These are phyloP conservation scores for Steatornis caripensis DNA, from an alignment of 2,113 vertebrate species.

Conservation along the genomic window DNA sequence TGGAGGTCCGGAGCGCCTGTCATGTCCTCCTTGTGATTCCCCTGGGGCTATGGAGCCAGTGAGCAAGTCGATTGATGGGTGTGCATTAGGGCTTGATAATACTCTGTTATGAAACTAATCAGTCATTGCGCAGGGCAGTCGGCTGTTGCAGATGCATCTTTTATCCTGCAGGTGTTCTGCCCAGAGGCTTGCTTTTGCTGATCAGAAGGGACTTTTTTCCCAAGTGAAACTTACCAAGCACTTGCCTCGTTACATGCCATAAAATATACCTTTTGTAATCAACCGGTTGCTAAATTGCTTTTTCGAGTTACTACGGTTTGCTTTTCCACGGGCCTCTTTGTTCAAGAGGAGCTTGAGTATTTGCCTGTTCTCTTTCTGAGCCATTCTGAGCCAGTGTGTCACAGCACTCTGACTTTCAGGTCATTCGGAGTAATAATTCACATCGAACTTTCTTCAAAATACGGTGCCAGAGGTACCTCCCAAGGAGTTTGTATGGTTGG, in stretches of 20 bases:
- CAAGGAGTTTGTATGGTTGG: neutral
- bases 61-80: neutral
- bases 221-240: neutral
- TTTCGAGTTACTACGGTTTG: neutral
- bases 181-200: neutral
- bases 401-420: neutral
- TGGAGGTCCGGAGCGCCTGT: accelerated
- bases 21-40: neutral
- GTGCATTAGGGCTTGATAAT: neutral
- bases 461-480: neutral
- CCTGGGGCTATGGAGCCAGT: neutral
- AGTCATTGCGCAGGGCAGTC: neutral
- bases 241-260: neutral
- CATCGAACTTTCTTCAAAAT: neutral
- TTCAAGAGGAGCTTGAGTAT: neutral
- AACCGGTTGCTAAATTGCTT: neutral
- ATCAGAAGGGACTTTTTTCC: neutral
- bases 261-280: neutral
- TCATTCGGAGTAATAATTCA: neutral
- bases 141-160: neutral
- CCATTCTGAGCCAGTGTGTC: neutral
- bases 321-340: neutral
- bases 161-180: neutral
- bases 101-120: neutral
- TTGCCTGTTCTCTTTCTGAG: neutral